Evolutionary conservation across 2,797 vertebrate genomes (phyloP).

Genomic region (Peromyscus attwateri): DNA sequence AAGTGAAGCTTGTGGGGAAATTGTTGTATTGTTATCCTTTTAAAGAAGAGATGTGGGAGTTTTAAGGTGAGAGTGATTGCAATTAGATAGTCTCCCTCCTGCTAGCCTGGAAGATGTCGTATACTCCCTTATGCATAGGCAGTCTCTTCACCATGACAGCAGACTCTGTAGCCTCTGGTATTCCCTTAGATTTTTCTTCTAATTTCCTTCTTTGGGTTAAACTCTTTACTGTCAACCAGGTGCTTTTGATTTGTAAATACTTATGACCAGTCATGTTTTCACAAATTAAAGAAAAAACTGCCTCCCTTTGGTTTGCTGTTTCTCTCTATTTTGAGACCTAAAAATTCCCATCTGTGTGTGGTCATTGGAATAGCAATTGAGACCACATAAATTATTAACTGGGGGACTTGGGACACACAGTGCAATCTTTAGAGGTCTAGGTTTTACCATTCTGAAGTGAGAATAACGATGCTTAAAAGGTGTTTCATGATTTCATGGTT

Average conservation of each 20-base stretch:
- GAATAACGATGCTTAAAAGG: not conserved
- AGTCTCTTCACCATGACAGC: not conserved
- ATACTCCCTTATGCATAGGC: not conserved
- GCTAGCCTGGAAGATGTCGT: not conserved
- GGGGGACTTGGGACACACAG: not conserved
- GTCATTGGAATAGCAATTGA: not conserved
- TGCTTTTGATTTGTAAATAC: constrained; percentile 1
- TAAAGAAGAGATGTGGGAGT: not conserved
- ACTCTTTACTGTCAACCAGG: not conserved
- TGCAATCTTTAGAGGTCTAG: not conserved
- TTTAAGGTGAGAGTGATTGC: not conserved
- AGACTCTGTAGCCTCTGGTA: not conserved
- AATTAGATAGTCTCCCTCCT: not conserved
- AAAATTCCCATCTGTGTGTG: not conserved
- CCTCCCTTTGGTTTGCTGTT: not conserved
- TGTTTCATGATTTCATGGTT: constrained; percentile 6
- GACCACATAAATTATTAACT: constrained; percentile 20
- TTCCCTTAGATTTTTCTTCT: not conserved
- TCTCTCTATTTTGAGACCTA: not conserved
- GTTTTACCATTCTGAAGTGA: constrained; percentile 45
- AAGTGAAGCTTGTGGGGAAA: not conserved
- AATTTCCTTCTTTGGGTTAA: not conserved
- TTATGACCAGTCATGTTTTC: not conserved
- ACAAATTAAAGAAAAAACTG: not conserved
- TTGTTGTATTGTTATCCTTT: not conserved